phyloP scores from a whole-genome alignment of 2,113 vertebrate species.

The Misgurnus mizolepis region DNA sequence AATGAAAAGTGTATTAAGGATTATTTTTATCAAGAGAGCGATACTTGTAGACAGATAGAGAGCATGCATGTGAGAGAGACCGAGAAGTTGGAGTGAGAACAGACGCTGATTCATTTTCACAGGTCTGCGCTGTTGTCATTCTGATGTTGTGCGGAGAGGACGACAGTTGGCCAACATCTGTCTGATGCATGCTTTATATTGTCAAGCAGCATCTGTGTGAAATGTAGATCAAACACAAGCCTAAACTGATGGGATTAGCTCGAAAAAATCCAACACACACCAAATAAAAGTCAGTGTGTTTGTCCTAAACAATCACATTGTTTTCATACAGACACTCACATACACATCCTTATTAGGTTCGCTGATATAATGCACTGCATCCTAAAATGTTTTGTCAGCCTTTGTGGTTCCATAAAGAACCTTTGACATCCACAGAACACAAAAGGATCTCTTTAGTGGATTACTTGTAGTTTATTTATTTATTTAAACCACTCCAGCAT shows the following conservation, averaged over 20 bases:
- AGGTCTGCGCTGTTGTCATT: conserved; percentile 1
- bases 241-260: conserved; percentile 31
- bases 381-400: too few species aligned
- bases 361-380: background rate
- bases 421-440: too few species aligned
- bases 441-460: too few species aligned
- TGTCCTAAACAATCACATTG: background rate
- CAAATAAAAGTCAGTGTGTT: background rate
- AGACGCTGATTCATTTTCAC: conserved; percentile 12
- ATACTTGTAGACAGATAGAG: background rate
- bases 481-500: too few species aligned
- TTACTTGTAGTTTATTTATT: too few species aligned
- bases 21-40: background rate
- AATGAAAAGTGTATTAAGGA: background rate
- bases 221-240: conserved; percentile 29
- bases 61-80: background rate
- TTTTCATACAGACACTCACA: conserved; percentile 39
- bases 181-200: conserved; percentile 23
- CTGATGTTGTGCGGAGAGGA: background rate
- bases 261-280: conserved; percentile 20
- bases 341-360: background rate
- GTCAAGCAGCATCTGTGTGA: conserved; percentile 23
- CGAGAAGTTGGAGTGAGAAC: conserved; percentile 15
- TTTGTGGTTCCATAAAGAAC: too few species aligned
- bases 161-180: conserved; percentile 30